These are phyloP conservation scores for Cyrtodaria siliqua DNA, from an alignment of 2,888 invertebrate species.

Conservation along the genomic window DNA sequence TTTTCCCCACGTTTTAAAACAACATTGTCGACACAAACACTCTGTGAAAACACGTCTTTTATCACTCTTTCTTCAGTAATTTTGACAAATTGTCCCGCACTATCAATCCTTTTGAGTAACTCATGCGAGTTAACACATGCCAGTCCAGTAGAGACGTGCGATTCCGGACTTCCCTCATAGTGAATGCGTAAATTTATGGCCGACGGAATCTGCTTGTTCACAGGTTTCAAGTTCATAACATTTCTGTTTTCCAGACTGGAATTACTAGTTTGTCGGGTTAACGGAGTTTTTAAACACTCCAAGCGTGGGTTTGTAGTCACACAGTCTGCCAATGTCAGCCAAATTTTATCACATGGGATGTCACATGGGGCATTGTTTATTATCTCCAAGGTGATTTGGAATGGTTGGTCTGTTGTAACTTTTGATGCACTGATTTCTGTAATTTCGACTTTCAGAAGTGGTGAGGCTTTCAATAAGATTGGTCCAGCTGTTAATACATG, in stretches of 20 bases:
- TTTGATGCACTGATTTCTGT: constrained; percentile 37
- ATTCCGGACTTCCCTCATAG: constrained; percentile 66
- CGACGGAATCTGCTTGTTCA: constrained; percentile 66
- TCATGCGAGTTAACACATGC: constrained; percentile 76
- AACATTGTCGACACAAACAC: constrained; percentile 87
- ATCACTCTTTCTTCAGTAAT: constrained; percentile 38
- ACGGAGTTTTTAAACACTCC: constrained; percentile 43
- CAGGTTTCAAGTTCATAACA: constrained; percentile 65
- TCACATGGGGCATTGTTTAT: constrained; percentile 61
- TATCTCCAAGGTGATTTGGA: constrained; percentile 58
- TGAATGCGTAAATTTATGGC: constrained; percentile 68
- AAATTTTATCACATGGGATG: constrained; percentile 64
- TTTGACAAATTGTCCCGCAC: constrained; percentile 50
- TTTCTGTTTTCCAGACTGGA: constrained; percentile 70
- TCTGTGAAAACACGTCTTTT: constrained; percentile 85
- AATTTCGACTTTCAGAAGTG: constrained; percentile 65
- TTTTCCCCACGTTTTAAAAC: constrained; percentile 86
- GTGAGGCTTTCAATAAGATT: constrained; percentile 60
- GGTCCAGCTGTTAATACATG: constrained; percentile 6
- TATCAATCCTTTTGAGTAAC: constrained; percentile 78
- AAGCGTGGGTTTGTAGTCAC: constrained; percentile 17
- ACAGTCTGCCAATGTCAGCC: constrained; percentile 60
- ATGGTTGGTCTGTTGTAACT: constrained; percentile 55
- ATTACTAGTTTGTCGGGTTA: constrained; percentile 69
- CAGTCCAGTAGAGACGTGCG: constrained; percentile 68